Base-by-base conservation (phyloP, 2,797 vertebrate species). In the Esox masquinongy region DNA sequence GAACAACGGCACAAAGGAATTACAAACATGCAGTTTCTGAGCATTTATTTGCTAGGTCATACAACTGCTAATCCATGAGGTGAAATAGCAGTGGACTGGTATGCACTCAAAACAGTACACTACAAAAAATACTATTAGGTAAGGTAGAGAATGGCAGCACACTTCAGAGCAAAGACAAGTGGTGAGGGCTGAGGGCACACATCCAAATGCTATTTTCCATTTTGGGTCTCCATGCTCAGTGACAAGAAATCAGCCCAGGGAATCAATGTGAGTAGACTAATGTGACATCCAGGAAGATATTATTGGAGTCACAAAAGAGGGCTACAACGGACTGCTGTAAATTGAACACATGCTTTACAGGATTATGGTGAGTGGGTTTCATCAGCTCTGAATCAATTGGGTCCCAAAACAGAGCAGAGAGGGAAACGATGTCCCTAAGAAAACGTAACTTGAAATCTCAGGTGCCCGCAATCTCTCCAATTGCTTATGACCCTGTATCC, bases 201-300 rank as follows among this genome's bases (percentile, higher is more conserved):
- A 70, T 69, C 75, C 64, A 76, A 79, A 82, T 78, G 69, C 78
- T 36, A 79, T 78, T 82, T 80, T 78, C 74, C 78, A 53, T 59
- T 70, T 71, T 53, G 24, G 17, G 34, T 70, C 36, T 61, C 69
- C 64, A 70, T 61, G 78, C 64, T 29, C 61, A 64, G 26, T 43
- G 61, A 24, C 34, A 79, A 68, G 74, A 82, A 78, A 74, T 78
- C 51, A 78, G 75, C 68, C 49, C 72, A 66, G 74, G 74, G 64
- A 75, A 70, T 74, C 74, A 74, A 74, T 76, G 61, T 74, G 72
- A 56, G 72, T 36, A 69, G 72, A 82, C 72, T 80, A 74, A 80
- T 29, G 70, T 76, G 63, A 68, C 56, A 69, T 51, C 36, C 22
- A 2, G 71, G 56, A 79, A 68, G 75, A 51, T 56, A 69, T 61